A percentile compares a stretch with the other conserved stretches of the same genome.
Conservation (phyloP, 2,797 vertebrate genomes). For the Mionectes olivaceus region DNA sequence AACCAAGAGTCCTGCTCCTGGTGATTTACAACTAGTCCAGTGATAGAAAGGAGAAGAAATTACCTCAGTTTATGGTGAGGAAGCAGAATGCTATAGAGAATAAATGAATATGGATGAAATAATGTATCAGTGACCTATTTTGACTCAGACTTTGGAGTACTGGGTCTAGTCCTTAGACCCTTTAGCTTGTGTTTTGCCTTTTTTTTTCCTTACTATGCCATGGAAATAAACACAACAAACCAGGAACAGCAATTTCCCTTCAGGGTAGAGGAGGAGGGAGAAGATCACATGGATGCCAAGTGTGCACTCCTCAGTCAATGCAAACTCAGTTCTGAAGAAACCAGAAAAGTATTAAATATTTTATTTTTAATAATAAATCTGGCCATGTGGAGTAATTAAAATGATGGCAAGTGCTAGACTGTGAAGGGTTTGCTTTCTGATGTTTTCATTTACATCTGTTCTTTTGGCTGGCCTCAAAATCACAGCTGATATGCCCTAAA, state of each 20-base stretch:
- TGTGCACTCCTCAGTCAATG: not conserved
- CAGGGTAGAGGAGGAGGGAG: not conserved
- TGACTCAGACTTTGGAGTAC: accelerated
- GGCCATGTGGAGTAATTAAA: not conserved
- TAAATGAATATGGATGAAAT: not conserved
- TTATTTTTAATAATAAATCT: constrained; percentile 4
- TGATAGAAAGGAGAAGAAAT: not conserved
- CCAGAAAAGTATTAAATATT: not conserved
- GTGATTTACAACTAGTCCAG: not conserved
- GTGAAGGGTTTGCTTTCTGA: not conserved
- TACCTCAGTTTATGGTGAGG: not conserved
- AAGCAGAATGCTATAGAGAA: not conserved
- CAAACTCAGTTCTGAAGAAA: not conserved
- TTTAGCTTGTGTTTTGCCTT: not conserved
- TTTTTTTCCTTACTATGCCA: not conserved
- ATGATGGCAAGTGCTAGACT: not conserved
- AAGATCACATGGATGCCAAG: not conserved
- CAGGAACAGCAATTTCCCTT: not conserved
- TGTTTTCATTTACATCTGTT: not conserved
- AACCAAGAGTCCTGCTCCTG: not conserved
- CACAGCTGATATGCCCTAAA: not conserved
- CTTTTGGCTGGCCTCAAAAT: not conserved
- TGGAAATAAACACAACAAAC: not conserved
- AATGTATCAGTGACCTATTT: not conserved
- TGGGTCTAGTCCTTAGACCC: not conserved